These are phyloP conservation scores for Ceuthmochares aereus DNA, from an alignment of 2,113 vertebrate species.

Conservation along the genomic window DNA sequence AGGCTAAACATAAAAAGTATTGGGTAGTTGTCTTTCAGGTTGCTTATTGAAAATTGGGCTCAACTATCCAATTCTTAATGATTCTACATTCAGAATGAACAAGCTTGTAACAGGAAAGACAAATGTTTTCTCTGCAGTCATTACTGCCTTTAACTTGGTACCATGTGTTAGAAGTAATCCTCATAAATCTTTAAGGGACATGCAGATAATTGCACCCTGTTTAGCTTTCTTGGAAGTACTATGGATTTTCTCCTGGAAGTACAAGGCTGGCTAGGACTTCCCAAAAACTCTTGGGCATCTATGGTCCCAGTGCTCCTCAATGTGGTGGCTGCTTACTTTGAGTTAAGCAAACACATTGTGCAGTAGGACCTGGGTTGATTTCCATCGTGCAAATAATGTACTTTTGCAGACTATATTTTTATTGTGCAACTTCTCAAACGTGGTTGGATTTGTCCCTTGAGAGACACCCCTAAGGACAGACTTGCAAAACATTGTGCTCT, in stretches of 20 bases:
- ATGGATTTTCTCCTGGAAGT: background rate
- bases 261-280: background rate
- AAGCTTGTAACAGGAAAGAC: background rate
- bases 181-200: background rate
- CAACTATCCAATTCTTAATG: background rate
- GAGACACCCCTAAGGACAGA: background rate
- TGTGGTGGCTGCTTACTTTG: background rate
- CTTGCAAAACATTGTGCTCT: background rate
- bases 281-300: background rate
- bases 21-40: background rate
- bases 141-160: background rate
- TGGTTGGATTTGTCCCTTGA: background rate
- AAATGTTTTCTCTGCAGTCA: background rate
- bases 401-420: background rate
- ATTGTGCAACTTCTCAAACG: background rate
- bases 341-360: background rate
- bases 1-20: background rate
- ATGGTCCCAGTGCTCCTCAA: background rate
- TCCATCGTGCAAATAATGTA: background rate
- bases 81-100: background rate
- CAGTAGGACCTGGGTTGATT: background rate
- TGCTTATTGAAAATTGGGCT: background rate
- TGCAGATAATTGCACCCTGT: background rate
- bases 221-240: background rate
- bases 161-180: background rate